phyloP scores from a whole-genome alignment of 2,113 vertebrate genomes.

The Anoura caudifer region DNA sequence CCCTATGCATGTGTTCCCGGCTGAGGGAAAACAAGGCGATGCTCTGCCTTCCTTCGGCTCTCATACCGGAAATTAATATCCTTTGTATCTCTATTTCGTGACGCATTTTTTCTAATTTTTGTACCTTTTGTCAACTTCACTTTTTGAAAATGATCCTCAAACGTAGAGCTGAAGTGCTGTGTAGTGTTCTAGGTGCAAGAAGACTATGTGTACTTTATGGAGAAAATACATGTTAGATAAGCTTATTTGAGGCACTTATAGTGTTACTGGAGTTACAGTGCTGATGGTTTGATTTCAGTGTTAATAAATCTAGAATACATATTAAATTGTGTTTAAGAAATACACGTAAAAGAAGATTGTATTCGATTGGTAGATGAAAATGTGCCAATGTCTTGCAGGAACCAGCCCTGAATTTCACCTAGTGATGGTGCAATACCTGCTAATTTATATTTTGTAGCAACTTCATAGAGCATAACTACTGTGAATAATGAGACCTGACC shows the following conservation, averaged over 20 bases:
- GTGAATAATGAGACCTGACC: background rate
- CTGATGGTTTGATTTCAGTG: background rate
- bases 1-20: background rate
- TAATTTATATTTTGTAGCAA: background rate
- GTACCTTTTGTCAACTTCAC: background rate
- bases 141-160: background rate
- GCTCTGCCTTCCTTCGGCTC: background rate
- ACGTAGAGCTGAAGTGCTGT: background rate
- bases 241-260: background rate
- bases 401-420: background rate
- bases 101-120: background rate
- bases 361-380: background rate
- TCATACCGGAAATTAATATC: background rate
- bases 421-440: background rate
- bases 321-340: background rate
- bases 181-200: background rate
- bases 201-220: background rate
- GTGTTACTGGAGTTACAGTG: background rate
- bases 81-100: background rate
- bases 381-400: background rate
- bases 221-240: background rate
- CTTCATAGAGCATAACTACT: background rate
- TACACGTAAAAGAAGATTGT: too few species aligned
- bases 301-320: background rate
- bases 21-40: background rate